Evolutionary conservation across 2,888 invertebrate species (phyloP).

Genomic region (Eledona agricola): DNA sequence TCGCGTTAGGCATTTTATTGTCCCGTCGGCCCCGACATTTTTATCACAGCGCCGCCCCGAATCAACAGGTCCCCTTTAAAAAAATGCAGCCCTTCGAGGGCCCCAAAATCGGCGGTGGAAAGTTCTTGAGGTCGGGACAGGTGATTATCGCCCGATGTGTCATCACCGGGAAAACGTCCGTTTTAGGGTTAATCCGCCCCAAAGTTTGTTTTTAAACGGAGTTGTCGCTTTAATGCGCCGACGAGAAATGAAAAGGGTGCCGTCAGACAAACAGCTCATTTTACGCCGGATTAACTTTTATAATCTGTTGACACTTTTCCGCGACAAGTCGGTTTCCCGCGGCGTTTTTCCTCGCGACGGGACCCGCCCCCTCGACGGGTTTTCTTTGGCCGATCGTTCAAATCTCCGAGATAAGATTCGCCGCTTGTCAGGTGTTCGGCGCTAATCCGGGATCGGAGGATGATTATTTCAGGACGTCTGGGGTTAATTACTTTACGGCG

Average conservation of each 20-base stretch:
- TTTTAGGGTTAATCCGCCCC: slow-evolving; percentile 20
- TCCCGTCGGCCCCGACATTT: no score
- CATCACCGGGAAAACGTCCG: slow-evolving; percentile 23
- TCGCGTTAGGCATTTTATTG: no score
- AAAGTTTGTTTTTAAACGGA: slow-evolving; percentile 30
- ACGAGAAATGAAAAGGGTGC: slow-evolving; percentile 52
- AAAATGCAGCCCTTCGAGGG: no score
- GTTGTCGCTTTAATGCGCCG: slow-evolving; percentile 34
- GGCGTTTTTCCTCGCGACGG: slow-evolving; percentile 19
- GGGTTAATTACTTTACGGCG: slow-evolving; percentile 48
- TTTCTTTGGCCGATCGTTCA: slow-evolving; percentile 46
- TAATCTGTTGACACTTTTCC: slow-evolving; percentile 61
- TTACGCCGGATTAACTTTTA: slow-evolving; percentile 60
- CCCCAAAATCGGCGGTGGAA: no score
- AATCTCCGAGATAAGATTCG: slow-evolving; percentile 40
- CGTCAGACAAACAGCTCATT: slow-evolving; percentile 57
- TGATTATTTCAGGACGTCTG: slow-evolving; percentile 47
- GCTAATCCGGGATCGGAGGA: slow-evolving; percentile 23
- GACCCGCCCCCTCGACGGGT: slow-evolving; percentile 26
- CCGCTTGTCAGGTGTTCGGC: no score
- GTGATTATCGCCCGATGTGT: slow-evolving; percentile 11
- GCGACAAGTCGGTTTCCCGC: slow-evolving; percentile 50
- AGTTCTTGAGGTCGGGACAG: no score
- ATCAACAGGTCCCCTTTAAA: no score
- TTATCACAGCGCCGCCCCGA: no score